These are phyloP conservation scores for Smutsia gigantea DNA, from an alignment of 2,797 vertebrate genomes.

Conservation along the genomic window DNA sequence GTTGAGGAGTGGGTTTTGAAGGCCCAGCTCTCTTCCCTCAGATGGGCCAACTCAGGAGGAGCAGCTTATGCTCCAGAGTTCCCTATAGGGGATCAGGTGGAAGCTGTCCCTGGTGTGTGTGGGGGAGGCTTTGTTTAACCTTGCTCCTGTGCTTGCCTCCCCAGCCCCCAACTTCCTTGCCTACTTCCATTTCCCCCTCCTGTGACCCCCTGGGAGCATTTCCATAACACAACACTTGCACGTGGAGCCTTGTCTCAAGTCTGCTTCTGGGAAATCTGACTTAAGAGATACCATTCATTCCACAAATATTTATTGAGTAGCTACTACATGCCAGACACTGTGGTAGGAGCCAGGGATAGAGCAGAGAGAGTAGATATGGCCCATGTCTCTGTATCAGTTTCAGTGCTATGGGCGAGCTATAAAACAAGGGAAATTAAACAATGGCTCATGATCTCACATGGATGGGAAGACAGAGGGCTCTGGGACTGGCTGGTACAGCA, in stretches of 20 bases:
- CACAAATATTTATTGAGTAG: fast-evolving
- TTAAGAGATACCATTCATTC: neutral
- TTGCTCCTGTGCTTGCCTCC: too few species aligned
- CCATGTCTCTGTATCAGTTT: neutral
- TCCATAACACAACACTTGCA: neutral
- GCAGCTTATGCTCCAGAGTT: neutral
- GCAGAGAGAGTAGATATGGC: neutral
- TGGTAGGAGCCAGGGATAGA: neutral
- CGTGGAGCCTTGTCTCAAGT: neutral
- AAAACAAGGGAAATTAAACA: neutral
- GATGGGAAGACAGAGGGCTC: neutral
- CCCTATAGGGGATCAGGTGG: neutral
- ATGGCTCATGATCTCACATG: neutral
- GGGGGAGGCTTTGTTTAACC: too few species aligned
- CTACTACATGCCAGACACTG: fast-evolving
- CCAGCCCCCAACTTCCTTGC: too few species aligned
- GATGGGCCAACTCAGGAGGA: neutral
- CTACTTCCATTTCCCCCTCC: neutral
- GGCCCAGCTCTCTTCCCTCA: neutral
- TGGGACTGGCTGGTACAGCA: neutral
- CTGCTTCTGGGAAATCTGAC: neutral
- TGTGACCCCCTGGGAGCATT: neutral
- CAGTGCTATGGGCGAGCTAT: neutral
- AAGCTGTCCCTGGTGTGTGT: neutral
- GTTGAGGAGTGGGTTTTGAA: fast-evolving